Evolutionary conservation across 2,888 invertebrate genomes (phyloP).

Genomic region (Ophion costatus): DNA sequence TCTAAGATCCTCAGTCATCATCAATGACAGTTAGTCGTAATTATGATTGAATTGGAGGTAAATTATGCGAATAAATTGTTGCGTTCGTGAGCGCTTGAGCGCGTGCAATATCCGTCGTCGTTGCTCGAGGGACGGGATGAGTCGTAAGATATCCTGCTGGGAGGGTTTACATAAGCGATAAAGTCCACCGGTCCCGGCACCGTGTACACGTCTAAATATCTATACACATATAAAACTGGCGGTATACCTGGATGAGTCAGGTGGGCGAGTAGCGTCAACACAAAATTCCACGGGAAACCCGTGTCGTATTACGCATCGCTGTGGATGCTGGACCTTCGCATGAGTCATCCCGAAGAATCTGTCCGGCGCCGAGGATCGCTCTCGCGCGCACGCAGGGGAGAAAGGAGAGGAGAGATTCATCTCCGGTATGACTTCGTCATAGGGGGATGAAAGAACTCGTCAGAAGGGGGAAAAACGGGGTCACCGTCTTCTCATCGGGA

Average conservation of each 20-base stretch:
- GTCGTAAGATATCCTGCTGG: not conserved
- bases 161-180: slow-evolving; percentile 5
- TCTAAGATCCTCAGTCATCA: too few relatives aligned
- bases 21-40: too few relatives aligned
- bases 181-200: not conserved
- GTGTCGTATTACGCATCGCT: slow-evolving; percentile 1
- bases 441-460: not conserved
- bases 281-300: slow-evolving; percentile 65
- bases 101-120: too few relatives aligned
- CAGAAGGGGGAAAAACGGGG: not conserved
- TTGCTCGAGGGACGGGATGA: not conserved
- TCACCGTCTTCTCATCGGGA: not conserved
- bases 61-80: not conserved
- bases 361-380: slow-evolving; percentile 7
- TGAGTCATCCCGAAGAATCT: slow-evolving; percentile 61
- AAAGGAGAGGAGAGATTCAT: not conserved
- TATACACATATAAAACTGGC: too few relatives aligned
- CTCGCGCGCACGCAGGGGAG: not conserved
- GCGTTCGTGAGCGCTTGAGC: not conserved
- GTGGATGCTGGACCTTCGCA: slow-evolving; percentile 47
- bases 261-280: not conserved
- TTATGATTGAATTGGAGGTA: too few relatives aligned
- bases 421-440: not conserved
- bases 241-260: slow-evolving; percentile 66
- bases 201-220: too few relatives aligned